These are phyloP conservation scores for Drosophila chauvacae DNA, from an alignment of 1,140 invertebrate species.

Conservation along the genomic window DNA sequence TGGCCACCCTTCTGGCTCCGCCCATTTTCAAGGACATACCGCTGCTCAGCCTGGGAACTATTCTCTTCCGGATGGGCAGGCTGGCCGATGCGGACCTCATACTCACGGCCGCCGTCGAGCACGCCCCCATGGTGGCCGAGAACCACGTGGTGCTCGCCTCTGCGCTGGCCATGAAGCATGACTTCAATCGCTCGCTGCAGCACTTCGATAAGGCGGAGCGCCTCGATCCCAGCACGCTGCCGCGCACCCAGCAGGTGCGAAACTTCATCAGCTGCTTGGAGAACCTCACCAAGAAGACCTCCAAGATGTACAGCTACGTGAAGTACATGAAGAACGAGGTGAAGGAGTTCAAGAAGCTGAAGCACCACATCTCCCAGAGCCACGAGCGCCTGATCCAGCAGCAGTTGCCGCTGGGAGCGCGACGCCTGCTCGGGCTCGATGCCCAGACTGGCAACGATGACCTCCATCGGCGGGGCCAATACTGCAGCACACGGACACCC, in stretches of 20 bases:
- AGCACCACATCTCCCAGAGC: conserved; percentile 70
- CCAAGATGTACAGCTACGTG: conserved; percentile 80
- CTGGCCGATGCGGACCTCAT: conserved; percentile 92
- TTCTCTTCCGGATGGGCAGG: conserved; percentile 90
- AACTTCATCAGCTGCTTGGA: conserved; percentile 81
- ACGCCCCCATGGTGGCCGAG: conserved; percentile 89
- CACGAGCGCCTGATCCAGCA: conserved; percentile 80
- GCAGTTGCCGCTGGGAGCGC: conserved; percentile 70
- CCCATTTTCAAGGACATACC: conserved; percentile 92
- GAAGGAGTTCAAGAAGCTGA: conserved; percentile 77
- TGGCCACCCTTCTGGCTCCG: conserved; percentile 91
- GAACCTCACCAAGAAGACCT: conserved; percentile 76
- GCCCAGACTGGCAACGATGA: conserved; percentile 60
- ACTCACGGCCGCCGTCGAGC: conserved; percentile 91
- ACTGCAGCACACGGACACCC: conserved; percentile 75
- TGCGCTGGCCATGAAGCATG: conserved; percentile 88
- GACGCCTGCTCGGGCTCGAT: conserved; percentile 49
- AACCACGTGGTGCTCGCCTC: conserved; percentile 93
- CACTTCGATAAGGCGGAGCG: conserved; percentile 90
- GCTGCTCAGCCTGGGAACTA: conserved; percentile 92
- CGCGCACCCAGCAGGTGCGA: conserved; percentile 71
- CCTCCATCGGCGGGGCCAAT: conserved; percentile 77
- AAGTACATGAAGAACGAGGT: conserved; percentile 82
- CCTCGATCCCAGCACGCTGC: conserved; percentile 86
- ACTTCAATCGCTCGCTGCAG: conserved; percentile 87